Base-by-base conservation (phyloP, 2,113 vertebrate genomes). In the Rafetus swinhoei region DNA sequence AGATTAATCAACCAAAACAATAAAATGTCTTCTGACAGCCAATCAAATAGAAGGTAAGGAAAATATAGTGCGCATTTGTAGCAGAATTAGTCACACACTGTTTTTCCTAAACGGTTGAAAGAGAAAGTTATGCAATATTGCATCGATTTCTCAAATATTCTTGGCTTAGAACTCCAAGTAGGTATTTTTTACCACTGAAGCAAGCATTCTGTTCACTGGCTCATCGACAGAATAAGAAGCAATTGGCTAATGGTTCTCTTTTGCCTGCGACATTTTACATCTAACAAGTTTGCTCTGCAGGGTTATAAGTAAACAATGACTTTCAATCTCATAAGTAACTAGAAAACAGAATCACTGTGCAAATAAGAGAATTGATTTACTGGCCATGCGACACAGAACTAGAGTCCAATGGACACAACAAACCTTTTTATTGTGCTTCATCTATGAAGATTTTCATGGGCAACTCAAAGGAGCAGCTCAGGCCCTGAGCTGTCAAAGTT, bases 241-340 rank as follows among this genome's bases (percentile, higher is more conserved):
- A 97, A 95, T 89, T 92, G 95, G 95, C 91, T 98, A 98, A 97
- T 97, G 96, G 93, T 56, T 82, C 84, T 93, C 86, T 82, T 95
- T 62, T 82, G 91, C 89, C 92, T 91, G 92, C 89, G 90, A 13
- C 97, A 95, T 96, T 98, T 97, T 97, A 96, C 93, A 92, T 95
- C 96, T 92, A 93, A 94, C 81, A 92, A 76, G 54, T 84, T 96
- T 94, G 97, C 96, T 79, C 95, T 96, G 94, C 93, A 88, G 93
- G 97, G 94, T 91, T 45, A 45, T 97, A 97, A 98, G 97, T 79
- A 97, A 97, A 96, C 96, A 96, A 82, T 81, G 89, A 85, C 56
- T 91, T 97, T 97, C 97, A 97, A 97, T 97, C 95, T 89, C 94
- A 72, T 94, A 97, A 93, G 96, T 90, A 97, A 95, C 97, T 90